phyloP scores from a whole-genome alignment of 2,888 invertebrate genomes.

The Asteroscopus sphinx region DNA sequence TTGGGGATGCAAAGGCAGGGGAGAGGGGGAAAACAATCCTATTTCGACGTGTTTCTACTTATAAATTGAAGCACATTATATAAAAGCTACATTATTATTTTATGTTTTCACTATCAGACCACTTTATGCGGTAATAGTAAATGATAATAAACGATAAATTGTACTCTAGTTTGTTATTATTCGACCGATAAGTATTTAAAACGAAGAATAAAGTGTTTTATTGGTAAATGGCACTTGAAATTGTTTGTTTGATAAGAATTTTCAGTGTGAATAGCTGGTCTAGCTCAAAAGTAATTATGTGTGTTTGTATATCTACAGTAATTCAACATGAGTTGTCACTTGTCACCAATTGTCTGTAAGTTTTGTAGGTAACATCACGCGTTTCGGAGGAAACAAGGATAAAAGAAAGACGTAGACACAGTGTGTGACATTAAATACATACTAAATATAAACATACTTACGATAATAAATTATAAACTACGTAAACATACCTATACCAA shows the following conservation, averaged over 20 bases:
- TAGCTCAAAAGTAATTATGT: constrained; percentile 11
- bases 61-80: too few relatives aligned
- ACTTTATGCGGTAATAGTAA: constrained; percentile 17
- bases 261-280: not conserved
- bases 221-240: constrained; percentile 16
- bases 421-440: too few relatives aligned
- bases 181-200: constrained; percentile 24
- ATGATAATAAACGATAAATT: constrained; percentile 34
- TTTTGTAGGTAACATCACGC: not conserved
- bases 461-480: too few relatives aligned
- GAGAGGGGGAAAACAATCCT: too few relatives aligned
- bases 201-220: constrained; percentile 18
- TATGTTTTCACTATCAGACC: constrained; percentile 19
- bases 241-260: constrained; percentile 37
- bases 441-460: too few relatives aligned
- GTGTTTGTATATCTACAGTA: not conserved
- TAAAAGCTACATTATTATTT: constrained; percentile 37
- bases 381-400: too few relatives aligned
- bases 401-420: too few relatives aligned
- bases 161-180: constrained; percentile 12
- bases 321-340: not conserved
- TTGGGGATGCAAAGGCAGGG: too few relatives aligned
- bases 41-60: too few relatives aligned
- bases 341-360: not conserved
- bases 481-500: too few relatives aligned